Percentiles rank a stretch among this genome's conserved stretches.
These are phyloP conservation scores for Drosophila pegasa DNA, from an alignment of 2,888 invertebrate species.

Conservation along the genomic window DNA sequence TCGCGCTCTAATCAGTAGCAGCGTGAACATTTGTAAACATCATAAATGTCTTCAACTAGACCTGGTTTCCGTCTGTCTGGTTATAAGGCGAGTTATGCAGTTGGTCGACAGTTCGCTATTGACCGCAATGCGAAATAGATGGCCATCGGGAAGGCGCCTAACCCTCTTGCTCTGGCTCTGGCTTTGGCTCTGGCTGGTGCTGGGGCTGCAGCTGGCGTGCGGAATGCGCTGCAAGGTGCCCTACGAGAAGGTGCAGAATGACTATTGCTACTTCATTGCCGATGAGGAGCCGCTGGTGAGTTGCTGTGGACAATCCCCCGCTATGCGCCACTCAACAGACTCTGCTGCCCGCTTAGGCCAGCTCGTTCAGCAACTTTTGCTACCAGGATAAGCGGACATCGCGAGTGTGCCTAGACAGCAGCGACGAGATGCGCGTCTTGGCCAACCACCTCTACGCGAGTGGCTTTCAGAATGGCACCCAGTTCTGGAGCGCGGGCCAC, in stretches of 20 bases:
- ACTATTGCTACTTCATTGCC: slow-evolving; percentile 63
- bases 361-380: slow-evolving; percentile 66
- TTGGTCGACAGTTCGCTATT: slow-evolving; percentile 31
- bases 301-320: neutral
- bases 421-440: slow-evolving; percentile 62
- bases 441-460: slow-evolving; percentile 58
- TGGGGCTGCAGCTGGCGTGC: neutral
- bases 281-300: slow-evolving; percentile 61
- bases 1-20: too few relatives aligned
- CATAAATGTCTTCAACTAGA: too few relatives aligned
- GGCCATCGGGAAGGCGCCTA: slow-evolving; percentile 9
- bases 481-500: slow-evolving; percentile 74
- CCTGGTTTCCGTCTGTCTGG: neutral
- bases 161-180: too few relatives aligned
- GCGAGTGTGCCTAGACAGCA: slow-evolving; percentile 68
- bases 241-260: slow-evolving; percentile 59
- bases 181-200: neutral
- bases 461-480: slow-evolving; percentile 59
- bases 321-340: neutral
- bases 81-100: slow-evolving; percentile 8
- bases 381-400: slow-evolving; percentile 70
- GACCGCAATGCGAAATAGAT: slow-evolving; percentile 51
- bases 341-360: slow-evolving; percentile 39
- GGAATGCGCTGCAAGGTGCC: slow-evolving; percentile 59
- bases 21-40: too few relatives aligned